Conservation (phyloP, 2,113 vertebrate genomes). For the Pogonocichla stellata region DNA sequence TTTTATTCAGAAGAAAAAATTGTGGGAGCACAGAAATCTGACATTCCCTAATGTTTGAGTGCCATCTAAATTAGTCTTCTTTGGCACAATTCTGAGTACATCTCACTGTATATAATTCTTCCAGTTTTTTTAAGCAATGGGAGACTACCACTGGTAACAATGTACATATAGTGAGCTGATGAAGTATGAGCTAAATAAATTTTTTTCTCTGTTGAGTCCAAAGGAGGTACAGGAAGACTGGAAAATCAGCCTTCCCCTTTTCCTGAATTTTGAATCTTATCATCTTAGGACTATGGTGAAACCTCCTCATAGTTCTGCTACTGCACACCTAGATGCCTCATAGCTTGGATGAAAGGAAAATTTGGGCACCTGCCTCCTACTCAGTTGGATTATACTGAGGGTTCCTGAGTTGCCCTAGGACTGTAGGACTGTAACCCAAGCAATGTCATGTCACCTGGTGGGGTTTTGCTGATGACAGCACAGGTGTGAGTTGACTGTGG, state of each 20-base stretch:
- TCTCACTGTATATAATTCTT: neutral
- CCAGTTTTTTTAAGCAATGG: neutral
- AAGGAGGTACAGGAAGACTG: neutral
- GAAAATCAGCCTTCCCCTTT: neutral
- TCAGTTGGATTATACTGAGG: neutral
- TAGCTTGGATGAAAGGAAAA: neutral
- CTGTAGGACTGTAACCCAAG: neutral
- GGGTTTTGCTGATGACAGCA: neutral
- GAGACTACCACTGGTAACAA: neutral
- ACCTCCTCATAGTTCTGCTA: neutral
- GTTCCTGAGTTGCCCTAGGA: neutral
- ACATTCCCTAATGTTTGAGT: neutral
- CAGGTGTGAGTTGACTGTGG: neutral
- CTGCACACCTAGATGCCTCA: neutral
- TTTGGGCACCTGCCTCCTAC: neutral
- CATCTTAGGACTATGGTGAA: neutral
- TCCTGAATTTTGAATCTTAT: neutral
- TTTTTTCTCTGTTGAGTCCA: neutral
- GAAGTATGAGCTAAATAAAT: neutral
- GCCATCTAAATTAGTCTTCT: neutral
- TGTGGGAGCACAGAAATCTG: neutral
- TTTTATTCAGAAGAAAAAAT: neutral
- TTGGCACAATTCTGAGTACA: neutral
- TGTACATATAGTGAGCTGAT: neutral
- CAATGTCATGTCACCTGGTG: neutral